Percentiles rank a stretch among this genome's conserved stretches.
These are phyloP conservation scores for Leptobrachium leishanense DNA, from an alignment of 2,113 vertebrate genomes.

Conservation along the genomic window DNA sequence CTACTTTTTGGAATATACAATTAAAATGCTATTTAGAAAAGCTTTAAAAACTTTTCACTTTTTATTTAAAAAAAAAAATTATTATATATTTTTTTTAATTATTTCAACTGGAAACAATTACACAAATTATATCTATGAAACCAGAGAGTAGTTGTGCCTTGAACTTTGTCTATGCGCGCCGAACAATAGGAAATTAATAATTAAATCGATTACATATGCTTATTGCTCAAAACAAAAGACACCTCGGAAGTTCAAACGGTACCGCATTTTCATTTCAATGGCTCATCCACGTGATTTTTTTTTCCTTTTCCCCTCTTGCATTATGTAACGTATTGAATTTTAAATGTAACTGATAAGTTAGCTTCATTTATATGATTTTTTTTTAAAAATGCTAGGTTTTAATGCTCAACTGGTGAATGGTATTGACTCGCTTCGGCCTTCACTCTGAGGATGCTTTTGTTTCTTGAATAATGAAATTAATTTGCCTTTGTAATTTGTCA, in stretches of 20 bases:
- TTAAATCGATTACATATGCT: conserved; percentile 98
- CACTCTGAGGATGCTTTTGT: conserved; percentile 61
- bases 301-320: conserved; percentile 59
- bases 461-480: conserved; percentile 71
- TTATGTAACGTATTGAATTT: conserved; percentile 78
- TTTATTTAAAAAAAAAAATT: conserved; percentile 10
- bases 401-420: conserved; percentile 70
- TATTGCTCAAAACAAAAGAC: conserved; percentile 88
- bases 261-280: conserved; percentile 82
- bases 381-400: conserved; percentile 73
- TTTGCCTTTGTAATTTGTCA: conserved; percentile 67
- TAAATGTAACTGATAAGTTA: conserved; percentile 79
- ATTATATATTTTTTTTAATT: conserved; percentile 68
- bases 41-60: conserved; percentile 20
- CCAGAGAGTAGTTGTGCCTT: conserved; percentile 84
- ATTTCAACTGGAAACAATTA: conserved; percentile 78
- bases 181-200: conserved; percentile 90
- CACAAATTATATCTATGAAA: conserved; percentile 98
- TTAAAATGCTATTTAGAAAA: conserved; percentile 64
- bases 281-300: conserved; percentile 65
- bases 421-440: conserved; percentile 67
- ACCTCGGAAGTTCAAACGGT: conserved; percentile 73
- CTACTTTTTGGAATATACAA: conserved; percentile 70
- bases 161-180: conserved; percentile 79
- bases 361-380: conserved; percentile 66